These are phyloP conservation scores for Papilio aristodemus DNA, from an alignment of 1,140 invertebrate genomes.

Conservation along the genomic window DNA sequence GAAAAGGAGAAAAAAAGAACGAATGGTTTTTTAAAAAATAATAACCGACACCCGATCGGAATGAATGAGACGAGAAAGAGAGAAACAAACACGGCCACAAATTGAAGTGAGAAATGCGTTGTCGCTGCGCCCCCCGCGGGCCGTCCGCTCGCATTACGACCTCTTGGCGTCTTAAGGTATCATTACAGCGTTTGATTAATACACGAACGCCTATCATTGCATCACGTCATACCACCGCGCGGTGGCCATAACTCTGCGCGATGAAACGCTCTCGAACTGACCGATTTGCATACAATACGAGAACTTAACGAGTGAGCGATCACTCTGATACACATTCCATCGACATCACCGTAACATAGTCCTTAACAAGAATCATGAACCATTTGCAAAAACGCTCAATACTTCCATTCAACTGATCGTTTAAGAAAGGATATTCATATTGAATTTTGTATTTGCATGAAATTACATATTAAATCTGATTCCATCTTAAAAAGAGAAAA, in stretches of 20 bases:
- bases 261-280: slow-evolving; percentile 57
- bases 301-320: slow-evolving; percentile 42
- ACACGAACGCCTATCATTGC: slow-evolving; percentile 57
- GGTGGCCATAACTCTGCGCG: slow-evolving; percentile 63
- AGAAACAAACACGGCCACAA: slow-evolving; percentile 66
- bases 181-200: slow-evolving; percentile 73
- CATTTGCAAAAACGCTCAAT: no score
- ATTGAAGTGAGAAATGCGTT: slow-evolving; percentile 74
- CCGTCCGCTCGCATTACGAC: slow-evolving; percentile 37
- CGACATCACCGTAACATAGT: not conserved
- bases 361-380: not conserved
- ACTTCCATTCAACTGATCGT: not conserved
- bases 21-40: slow-evolving; percentile 51
- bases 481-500: not conserved
- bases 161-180: slow-evolving; percentile 50
- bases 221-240: slow-evolving; percentile 55
- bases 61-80: slow-evolving; percentile 60
- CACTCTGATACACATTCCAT: slow-evolving; percentile 45
- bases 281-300: slow-evolving; percentile 71
- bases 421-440: no score
- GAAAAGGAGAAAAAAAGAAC: slow-evolving; percentile 75
- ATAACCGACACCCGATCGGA: slow-evolving; percentile 62
- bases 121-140: slow-evolving; percentile 60
- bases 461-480: not conserved
- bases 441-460: not conserved